Evolutionary conservation across 2,888 invertebrate genomes (phyloP).

Genomic region (Alentia gelatinosa): DNA sequence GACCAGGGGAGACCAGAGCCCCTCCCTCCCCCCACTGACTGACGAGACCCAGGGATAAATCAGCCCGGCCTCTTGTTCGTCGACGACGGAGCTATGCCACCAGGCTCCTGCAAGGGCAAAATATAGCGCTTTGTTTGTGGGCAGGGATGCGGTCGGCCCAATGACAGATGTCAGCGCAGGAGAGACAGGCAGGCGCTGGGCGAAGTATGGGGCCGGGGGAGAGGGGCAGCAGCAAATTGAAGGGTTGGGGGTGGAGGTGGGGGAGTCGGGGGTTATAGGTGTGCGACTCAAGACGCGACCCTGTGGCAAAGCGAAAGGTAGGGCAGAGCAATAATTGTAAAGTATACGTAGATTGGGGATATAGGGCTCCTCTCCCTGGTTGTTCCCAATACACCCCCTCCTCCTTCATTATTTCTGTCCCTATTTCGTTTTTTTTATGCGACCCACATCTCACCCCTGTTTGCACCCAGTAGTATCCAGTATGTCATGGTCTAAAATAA

Average conservation of each 20-base stretch:
- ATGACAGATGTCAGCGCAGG: not conserved
- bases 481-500: no score
- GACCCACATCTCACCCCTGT: no score
- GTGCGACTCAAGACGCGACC: not conserved
- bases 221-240: not conserved
- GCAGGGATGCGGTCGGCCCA: not conserved
- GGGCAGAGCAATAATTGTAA: not conserved
- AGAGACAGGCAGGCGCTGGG: not conserved
- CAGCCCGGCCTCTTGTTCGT: not conserved
- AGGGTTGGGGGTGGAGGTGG: not conserved
- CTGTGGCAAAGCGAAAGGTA: not conserved
- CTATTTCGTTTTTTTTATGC: no score
- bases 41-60: not conserved
- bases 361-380: not conserved
- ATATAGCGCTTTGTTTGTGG: constrained; percentile 16
- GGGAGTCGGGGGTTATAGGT: not conserved
- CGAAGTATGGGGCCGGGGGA: not conserved
- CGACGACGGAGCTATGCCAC: not conserved
- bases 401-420: no score
- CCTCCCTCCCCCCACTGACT: not conserved
- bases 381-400: not conserved
- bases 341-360: not conserved
- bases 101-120: not conserved
- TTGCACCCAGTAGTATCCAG: no score
- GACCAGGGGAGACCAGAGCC: not conserved